Conservation (phyloP, 53 echinoderm and acorn worm species). For the Crossaster papposus region DNA sequence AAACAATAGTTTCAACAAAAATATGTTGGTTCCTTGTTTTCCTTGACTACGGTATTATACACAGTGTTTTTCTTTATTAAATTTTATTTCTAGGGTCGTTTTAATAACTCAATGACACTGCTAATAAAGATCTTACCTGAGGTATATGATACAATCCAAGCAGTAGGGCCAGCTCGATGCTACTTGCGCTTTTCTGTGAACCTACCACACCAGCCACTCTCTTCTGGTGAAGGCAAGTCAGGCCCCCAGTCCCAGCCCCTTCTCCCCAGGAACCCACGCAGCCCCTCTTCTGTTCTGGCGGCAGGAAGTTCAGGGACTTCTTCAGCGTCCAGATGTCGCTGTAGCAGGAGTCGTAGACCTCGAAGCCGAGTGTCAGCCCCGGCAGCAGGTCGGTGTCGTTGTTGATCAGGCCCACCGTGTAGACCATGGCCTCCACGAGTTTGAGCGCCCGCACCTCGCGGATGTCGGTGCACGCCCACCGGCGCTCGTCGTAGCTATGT, state of each 20-base stretch:
- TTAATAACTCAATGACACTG: too few relatives aligned
- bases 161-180: constrained; percentile 81
- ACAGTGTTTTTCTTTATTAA: too few relatives aligned
- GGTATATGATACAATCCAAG: constrained; percentile 80
- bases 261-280: neutral
- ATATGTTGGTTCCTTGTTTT: neutral
- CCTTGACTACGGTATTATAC: too few relatives aligned
- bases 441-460: constrained; percentile 74
- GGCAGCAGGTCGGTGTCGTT: constrained; percentile 62
- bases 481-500: constrained; percentile 66
- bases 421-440: constrained; percentile 83
- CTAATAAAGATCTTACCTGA: constrained; percentile 40
- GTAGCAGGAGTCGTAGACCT: constrained; percentile 89
- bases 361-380: constrained; percentile 74
- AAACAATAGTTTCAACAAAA: neutral
- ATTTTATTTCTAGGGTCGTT: too few relatives aligned
- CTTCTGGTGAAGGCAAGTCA: constrained; percentile 34
- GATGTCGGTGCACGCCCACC: constrained; percentile 50
- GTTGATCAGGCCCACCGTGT: constrained; percentile 79
- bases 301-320: constrained; percentile 73
- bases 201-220: constrained; percentile 79
- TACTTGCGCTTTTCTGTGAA: constrained; percentile 78
- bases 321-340: constrained; percentile 78
- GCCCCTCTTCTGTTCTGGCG: constrained; percentile 40
- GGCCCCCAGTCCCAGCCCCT: neutral